These are phyloP conservation scores for Macropis europaea DNA, from an alignment of 2,888 invertebrate genomes.

Conservation along the genomic window DNA sequence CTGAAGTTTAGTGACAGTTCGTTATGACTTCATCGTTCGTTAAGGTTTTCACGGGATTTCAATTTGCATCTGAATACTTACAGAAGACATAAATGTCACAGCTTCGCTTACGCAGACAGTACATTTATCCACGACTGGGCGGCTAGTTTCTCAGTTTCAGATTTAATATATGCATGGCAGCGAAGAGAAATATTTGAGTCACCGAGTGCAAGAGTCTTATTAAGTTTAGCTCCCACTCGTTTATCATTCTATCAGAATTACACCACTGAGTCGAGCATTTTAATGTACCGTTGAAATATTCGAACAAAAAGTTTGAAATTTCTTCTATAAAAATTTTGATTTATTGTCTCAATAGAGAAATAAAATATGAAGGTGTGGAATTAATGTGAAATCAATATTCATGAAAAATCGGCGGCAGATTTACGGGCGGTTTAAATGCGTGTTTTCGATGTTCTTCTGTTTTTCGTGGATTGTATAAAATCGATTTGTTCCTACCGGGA, in stretches of 20 bases:
- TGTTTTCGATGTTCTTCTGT: neutral
- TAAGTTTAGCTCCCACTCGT: constrained; percentile 27
- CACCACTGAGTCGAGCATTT: neutral
- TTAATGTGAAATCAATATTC: neutral
- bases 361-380: neutral
- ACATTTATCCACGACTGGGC: constrained; percentile 25
- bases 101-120: constrained; percentile 20
- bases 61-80: constrained; percentile 45
- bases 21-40: neutral
- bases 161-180: constrained; percentile 43
- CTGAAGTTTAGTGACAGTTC: constrained; percentile 20
- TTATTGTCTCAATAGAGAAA: neutral
- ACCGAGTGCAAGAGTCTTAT: constrained; percentile 22
- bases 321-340: too few species aligned
- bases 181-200: constrained; percentile 38
- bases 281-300: neutral
- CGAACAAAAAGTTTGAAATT: too few species aligned
- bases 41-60: constrained; percentile 19
- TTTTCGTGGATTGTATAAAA: constrained; percentile 13
- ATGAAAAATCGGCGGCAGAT: neutral
- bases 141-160: constrained; percentile 8
- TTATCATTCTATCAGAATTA: constrained; percentile 8
- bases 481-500: constrained; percentile 25
- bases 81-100: constrained; percentile 27
- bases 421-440: neutral